Base-by-base conservation (phyloP, 2,797 vertebrate genomes). In the Streptopelia turtur region DNA sequence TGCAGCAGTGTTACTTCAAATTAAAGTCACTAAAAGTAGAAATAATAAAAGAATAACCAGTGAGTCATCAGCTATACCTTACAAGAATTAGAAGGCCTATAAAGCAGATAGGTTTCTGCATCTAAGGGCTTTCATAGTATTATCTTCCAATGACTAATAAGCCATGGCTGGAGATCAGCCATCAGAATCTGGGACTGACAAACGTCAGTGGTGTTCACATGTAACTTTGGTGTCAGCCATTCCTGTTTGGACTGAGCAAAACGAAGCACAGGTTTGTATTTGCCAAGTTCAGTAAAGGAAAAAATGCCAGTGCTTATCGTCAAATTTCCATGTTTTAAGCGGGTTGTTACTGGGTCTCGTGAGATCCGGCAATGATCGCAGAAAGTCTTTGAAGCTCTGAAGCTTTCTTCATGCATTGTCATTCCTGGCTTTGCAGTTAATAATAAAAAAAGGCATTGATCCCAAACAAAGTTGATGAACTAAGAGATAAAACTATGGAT, bases 211-310 rank as follows among this genome's bases (percentile, higher is more conserved):
- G 25, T 41, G 24, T 33, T 80, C 39, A 45, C 8, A 1, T 59
- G 6, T 35, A 22, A 47, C 41, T 66, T 37, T 52, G 64, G 24
- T 55, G 52, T 65, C 24, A 37, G 53, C 35, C 64, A 37, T 76
- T 59, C 35, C 16, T 41, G 30, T 53, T 78, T 41, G 16, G 21
- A 70, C 41, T 31, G 25, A 56, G 52, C 31, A 39, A 55, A 80
- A 49, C 18, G 41, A 63, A 56, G 18, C n/a, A 66, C 5, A 13
- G 28, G 16, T 24, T 45, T 79, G 45, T 81, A 60, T 61, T 66
- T 84, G 47, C 25, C 0, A 0, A 20, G 16, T 50, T 79, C 1
- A 1, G 8, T 56, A 71, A 43, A 79, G 47, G 47, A 65, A n/a
- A 43, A 30, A 27, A 37, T 24, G 21, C 31, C 31, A 30, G 33